Conservation (phyloP, 2,797 vertebrate species). For the Thamnophis elegans region DNA sequence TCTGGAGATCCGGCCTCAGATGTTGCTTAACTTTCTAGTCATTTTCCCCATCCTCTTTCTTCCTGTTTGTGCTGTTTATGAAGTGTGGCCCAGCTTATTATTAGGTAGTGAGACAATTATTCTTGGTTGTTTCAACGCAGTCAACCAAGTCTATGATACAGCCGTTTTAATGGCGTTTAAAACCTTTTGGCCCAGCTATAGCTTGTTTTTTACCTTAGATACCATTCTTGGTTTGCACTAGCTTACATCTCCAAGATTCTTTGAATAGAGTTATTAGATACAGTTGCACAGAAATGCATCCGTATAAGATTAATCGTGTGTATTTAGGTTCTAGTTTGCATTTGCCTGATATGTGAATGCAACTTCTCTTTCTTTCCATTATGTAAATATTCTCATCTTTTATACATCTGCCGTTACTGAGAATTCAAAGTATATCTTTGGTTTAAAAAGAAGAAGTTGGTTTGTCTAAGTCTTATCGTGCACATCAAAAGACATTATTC, state of each 20-base stretch:
- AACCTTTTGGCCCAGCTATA: slow-evolving; percentile 36
- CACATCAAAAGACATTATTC: neutral
- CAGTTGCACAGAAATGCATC: slow-evolving; percentile 38
- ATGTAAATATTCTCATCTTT: neutral
- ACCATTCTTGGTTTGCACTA: slow-evolving; percentile 36
- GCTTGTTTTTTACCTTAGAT: slow-evolving; percentile 52
- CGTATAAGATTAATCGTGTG: slow-evolving; percentile 8
- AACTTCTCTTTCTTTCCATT: neutral
- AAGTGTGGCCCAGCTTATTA: slow-evolving; percentile 21
- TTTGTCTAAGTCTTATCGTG: neutral
- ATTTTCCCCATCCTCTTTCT: slow-evolving; percentile 19
- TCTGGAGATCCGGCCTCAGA: neutral
- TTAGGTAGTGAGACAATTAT: slow-evolving; percentile 27
- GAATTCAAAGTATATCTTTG: neutral
- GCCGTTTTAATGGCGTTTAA: slow-evolving; percentile 16
- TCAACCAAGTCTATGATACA: slow-evolving; percentile 20
- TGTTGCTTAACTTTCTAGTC: neutral
- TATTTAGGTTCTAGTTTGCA: slow-evolving; percentile 6
- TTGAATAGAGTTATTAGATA: slow-evolving; percentile 36
- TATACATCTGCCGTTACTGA: slow-evolving; percentile 1
- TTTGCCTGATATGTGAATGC: neutral
- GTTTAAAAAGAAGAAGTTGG: neutral
- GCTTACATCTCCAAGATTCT: slow-evolving; percentile 31
- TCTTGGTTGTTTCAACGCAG: slow-evolving; percentile 38
- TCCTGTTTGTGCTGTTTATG: slow-evolving; percentile 10